Evolutionary conservation across 2,113 vertebrate species (phyloP).

Genomic region (Cyphomyrus discorhynchus): DNA sequence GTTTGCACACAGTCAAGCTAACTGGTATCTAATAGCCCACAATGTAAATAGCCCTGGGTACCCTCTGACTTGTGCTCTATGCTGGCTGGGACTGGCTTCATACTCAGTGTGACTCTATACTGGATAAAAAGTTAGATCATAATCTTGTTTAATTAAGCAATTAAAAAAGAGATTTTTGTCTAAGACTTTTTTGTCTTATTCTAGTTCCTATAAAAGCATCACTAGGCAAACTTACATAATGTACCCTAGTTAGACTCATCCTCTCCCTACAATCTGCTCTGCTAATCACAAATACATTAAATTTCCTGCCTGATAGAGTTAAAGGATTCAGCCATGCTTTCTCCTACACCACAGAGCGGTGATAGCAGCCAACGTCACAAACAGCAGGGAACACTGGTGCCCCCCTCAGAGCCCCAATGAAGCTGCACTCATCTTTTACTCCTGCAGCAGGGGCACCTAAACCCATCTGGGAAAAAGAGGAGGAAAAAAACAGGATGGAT

Average conservation of each 20-base stretch:
- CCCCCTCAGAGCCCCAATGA: not conserved
- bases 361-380: not conserved
- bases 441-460: not conserved
- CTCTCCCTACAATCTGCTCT: not conserved
- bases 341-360: not conserved
- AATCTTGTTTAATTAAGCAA: not conserved
- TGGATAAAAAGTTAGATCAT: not conserved
- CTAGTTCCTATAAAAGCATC: not conserved
- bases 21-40: not conserved
- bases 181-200: not conserved
- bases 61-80: not conserved
- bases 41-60: not conserved
- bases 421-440: not conserved
- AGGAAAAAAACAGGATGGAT: constrained; percentile 6
- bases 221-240: not conserved
- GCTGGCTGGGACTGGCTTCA: not conserved
- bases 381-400: not conserved
- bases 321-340: not conserved
- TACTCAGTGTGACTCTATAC: not conserved
- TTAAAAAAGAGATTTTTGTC: not conserved
- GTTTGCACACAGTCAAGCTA: not conserved
- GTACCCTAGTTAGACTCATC: not conserved
- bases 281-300: not conserved
- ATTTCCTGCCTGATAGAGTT: not conserved
- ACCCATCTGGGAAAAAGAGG: not conserved